Conservation (phyloP, 2,113 vertebrate species). For the Cinclus mexicanus region DNA sequence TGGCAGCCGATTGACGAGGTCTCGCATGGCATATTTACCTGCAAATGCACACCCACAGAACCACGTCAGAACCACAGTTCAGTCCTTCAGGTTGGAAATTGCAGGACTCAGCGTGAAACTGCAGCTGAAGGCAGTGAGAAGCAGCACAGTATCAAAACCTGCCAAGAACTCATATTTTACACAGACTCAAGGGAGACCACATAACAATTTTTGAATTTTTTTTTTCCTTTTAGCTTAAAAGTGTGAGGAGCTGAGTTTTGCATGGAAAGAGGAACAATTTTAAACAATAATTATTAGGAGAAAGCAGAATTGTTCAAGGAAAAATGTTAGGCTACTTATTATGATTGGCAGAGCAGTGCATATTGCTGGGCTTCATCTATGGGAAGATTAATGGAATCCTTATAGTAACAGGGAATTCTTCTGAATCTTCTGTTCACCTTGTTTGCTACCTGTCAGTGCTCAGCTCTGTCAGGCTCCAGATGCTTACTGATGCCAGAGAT, state of each 20-base stretch:
- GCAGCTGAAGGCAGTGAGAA: background rate
- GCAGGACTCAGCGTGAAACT: background rate
- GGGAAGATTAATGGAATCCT: background rate
- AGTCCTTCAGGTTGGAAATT: background rate
- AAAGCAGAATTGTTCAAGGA: background rate
- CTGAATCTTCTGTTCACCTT: background rate
- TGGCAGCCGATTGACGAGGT: slow-evolving; percentile 94
- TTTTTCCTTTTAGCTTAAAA: background rate
- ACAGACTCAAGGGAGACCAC: background rate
- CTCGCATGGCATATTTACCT: slow-evolving; percentile 98
- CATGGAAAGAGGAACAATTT: background rate
- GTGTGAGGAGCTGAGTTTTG: background rate
- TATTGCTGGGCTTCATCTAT: background rate
- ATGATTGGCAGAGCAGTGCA: background rate
- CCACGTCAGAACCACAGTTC: background rate
- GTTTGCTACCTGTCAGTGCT: background rate
- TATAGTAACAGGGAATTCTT: background rate
- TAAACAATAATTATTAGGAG: background rate
- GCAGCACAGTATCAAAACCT: background rate
- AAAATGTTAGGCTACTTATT: background rate
- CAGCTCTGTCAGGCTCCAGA: background rate
- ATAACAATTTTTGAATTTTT: background rate
- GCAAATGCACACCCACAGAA: background rate
- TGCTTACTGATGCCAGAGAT: slow-evolving; percentile 18
- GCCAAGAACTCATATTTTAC: background rate